These are phyloP conservation scores for rabbit (Oryctolagus cuniculus) DNA, from an alignment of 2,113 vertebrate species.

Conservation along the genomic window mOryCun1.1 NC_091441.1:32834001-32834500, in stretches of 20 bases:
- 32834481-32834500: neutral
- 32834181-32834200: neutral
- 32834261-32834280: neutral
- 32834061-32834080: conserved; percentile 44
- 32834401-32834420: neutral
- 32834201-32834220: neutral
- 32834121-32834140: conserved; percentile 50
- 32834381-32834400: conserved; percentile 30
- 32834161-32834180: neutral
- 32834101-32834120: neutral
- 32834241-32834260: neutral
- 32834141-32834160: conserved; percentile 2
- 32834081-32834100: conserved; percentile 51
- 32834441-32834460: neutral
- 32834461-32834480: neutral
- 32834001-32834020: conserved; percentile 54
- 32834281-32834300: neutral
- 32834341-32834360: neutral
- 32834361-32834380: neutral
- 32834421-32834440: neutral
- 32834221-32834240: conserved; percentile 9
- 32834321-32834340: neutral
- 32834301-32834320: neutral
- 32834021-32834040: conserved; percentile 34
- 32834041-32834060: conserved; percentile 19